These are phyloP conservation scores for Pelagia noctiluca DNA, from an alignment of 30 jellyfish, hydroid and myxozoan species.

Conservation along the genomic window DNA sequence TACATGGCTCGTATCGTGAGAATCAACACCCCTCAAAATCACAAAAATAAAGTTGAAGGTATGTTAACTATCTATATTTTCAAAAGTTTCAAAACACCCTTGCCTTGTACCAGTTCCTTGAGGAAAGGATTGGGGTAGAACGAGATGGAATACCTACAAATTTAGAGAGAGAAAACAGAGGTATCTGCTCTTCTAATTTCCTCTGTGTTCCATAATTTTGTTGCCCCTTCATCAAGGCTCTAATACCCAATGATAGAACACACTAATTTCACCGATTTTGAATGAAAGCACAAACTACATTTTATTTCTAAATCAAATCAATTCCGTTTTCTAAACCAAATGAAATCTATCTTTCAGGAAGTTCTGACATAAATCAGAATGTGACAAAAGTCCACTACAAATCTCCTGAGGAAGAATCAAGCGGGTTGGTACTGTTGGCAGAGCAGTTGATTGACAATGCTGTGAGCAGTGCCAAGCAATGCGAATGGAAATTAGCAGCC, in stretches of 20 bases:
- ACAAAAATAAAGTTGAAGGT: slow-evolving; percentile 22
- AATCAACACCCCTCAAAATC: slow-evolving; percentile 62
- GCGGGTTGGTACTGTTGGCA: slow-evolving; percentile 66
- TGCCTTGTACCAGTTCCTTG: neutral
- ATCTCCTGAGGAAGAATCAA: neutral
- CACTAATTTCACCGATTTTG: neutral
- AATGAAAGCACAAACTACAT: too few relatives aligned
- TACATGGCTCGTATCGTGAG: slow-evolving; percentile 57
- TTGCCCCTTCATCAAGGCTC: too few relatives aligned
- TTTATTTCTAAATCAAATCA: too few relatives aligned
- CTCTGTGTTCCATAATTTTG: neutral
- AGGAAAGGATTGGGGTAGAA: neutral
- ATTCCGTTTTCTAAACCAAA: too few relatives aligned
- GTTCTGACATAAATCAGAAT: neutral
- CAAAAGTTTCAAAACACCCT: neutral
- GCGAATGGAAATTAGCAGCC: slow-evolving; percentile 82
- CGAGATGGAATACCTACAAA: slow-evolving; percentile 1
- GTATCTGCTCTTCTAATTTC: neutral
- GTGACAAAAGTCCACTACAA: neutral
- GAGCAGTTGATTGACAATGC: slow-evolving; percentile 58
- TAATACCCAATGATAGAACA: neutral
- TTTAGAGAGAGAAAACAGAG: slow-evolving; percentile 52
- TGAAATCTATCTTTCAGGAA: too few relatives aligned
- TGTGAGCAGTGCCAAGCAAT: slow-evolving; percentile 27
- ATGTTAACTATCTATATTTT: neutral